Evolutionary conservation across 2,888 invertebrate species (phyloP).

Genomic region (Cerceris ruficornis): DNA sequence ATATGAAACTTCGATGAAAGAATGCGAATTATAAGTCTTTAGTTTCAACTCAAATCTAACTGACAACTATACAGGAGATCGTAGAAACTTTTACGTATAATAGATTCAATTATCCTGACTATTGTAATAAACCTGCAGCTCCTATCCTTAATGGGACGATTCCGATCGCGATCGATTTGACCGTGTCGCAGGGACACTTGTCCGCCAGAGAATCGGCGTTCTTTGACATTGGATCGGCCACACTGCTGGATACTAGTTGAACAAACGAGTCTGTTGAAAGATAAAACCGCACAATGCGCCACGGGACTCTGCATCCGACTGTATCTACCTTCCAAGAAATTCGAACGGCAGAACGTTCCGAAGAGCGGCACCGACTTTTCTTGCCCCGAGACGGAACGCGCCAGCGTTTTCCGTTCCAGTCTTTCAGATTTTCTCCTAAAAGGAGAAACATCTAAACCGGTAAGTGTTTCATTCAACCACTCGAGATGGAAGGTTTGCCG

Average conservation of each 20-base stretch:
- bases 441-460: neutral
- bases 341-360: conserved; percentile 11
- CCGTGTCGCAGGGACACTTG: conserved; percentile 52
- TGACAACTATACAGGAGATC: too few species aligned
- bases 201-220: conserved; percentile 47
- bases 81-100: neutral
- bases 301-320: conserved; percentile 61
- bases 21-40: too few species aligned
- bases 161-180: conserved; percentile 33
- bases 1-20: too few species aligned
- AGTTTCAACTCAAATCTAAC: too few species aligned
- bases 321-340: conserved; percentile 60
- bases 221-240: conserved; percentile 59
- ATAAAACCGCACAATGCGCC: conserved; percentile 77
- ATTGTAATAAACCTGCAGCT: neutral
- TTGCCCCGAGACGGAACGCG: conserved; percentile 30
- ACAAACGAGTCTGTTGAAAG: conserved; percentile 78
- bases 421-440: neutral
- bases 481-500: too few species aligned
- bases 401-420: conserved; percentile 17
- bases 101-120: neutral
- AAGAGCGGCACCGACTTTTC: conserved; percentile 46
- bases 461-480: neutral
- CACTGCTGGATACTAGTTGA: conserved; percentile 69
- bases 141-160: conserved; percentile 32